These are phyloP conservation scores for Tetranychus piercei DNA, from an alignment of 2,888 invertebrate species.

Conservation along the genomic window DNA sequence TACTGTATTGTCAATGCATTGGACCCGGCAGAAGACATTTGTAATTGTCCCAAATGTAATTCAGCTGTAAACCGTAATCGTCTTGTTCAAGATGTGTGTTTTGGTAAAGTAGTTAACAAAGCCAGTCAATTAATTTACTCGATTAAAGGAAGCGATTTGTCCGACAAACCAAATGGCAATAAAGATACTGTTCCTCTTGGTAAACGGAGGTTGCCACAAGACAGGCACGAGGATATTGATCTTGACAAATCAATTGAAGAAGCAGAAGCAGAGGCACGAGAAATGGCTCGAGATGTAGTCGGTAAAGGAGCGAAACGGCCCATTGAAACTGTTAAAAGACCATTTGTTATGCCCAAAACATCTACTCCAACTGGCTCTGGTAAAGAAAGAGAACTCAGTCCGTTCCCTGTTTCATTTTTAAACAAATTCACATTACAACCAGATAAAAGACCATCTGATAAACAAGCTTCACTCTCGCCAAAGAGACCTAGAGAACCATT, in stretches of 20 bases:
- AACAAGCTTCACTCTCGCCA: background rate
- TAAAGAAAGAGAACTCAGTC: background rate
- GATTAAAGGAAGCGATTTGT: background rate
- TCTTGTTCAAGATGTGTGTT: background rate
- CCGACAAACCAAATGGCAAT: background rate
- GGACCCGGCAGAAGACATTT: background rate
- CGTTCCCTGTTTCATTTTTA: slow-evolving; percentile 3
- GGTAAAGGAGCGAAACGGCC: background rate
- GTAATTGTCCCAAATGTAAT: slow-evolving; percentile 6
- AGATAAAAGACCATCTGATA: background rate
- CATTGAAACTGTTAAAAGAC: background rate
- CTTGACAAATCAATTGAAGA: background rate
- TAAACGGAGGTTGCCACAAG: background rate
- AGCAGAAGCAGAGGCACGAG: background rate
- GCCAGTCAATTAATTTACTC: background rate
- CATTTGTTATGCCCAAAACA: background rate
- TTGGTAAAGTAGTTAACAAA: background rate
- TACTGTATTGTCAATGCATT: background rate
- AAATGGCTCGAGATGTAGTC: background rate
- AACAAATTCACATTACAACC: background rate
- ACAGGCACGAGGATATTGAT: background rate
- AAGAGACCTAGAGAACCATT: background rate
- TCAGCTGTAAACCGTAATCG: background rate
- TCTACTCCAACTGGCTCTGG: background rate
- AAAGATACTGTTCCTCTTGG: background rate